phyloP scores from a whole-genome alignment of 2,113 vertebrate species.

The Lamprotornis superbus region DNA sequence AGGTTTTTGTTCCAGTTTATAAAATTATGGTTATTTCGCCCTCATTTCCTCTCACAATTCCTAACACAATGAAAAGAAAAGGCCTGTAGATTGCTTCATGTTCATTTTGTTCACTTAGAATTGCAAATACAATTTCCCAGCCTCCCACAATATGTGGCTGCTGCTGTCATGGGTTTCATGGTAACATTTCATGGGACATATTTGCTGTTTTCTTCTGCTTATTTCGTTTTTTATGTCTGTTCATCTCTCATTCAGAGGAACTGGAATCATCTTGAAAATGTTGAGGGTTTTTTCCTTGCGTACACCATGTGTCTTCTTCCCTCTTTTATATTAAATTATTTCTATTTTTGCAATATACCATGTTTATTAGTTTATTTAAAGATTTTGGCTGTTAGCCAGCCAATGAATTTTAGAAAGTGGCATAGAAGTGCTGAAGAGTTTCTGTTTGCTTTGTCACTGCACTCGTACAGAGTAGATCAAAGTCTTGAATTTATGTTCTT shows the following conservation, averaged over 20 bases:
- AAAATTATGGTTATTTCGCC: background rate
- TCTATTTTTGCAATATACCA: background rate
- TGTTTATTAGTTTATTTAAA: background rate
- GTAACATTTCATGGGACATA: background rate
- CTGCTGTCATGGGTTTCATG: background rate
- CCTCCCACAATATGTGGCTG: background rate
- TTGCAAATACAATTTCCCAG: conserved; percentile 27
- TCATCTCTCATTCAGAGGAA: background rate
- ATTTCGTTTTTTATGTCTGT: background rate
- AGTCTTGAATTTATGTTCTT: background rate
- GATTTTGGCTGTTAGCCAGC: background rate
- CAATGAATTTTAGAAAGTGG: background rate
- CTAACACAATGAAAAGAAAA: background rate
- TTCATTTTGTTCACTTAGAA: conserved; percentile 7
- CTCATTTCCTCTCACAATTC: background rate
- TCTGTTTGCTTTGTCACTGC: background rate
- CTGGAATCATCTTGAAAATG: background rate
- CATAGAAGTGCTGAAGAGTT: background rate
- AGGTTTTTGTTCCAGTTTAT: background rate
- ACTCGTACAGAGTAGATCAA: background rate
- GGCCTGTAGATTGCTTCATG: background rate
- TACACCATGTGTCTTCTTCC: background rate
- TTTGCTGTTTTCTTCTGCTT: background rate
- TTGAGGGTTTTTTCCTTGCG: background rate
- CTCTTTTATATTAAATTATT: background rate